phyloP scores from a whole-genome alignment of 2,113 vertebrate genomes.

The Spea multiplicata region DNA sequence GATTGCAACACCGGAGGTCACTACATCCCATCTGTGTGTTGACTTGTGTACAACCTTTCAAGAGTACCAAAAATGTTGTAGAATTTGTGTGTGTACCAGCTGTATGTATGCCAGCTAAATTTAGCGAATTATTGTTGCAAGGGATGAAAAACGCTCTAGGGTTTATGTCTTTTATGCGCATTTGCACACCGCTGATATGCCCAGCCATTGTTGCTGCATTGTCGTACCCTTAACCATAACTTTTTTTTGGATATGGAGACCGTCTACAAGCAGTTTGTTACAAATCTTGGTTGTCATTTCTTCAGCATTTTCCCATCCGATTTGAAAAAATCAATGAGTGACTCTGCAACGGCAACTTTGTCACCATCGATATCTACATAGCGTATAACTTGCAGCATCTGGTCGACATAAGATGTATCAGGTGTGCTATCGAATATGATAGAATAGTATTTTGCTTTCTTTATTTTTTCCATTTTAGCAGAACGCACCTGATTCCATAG shows the following conservation, averaged over 20 bases:
- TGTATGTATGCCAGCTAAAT: background rate
- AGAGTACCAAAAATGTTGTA: background rate
- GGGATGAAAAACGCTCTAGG: background rate
- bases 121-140: background rate
- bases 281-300: background rate
- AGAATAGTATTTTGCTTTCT: conserved; percentile 2
- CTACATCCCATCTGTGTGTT: background rate
- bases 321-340: conserved; percentile 6
- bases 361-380: background rate
- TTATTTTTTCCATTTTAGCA: background rate
- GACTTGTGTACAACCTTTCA: conserved; percentile 1
- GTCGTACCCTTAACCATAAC: conserved; percentile 1
- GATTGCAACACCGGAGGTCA: background rate
- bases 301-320: conserved; percentile 6
- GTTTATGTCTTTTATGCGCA: conserved; percentile 1
- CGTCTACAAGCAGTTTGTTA: conserved; percentile 9
- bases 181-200: background rate
- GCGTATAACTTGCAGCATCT: background rate
- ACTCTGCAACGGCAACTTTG: background rate
- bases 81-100: background rate
- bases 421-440: conserved; percentile 3
- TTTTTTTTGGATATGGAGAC: background rate
- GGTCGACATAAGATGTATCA: background rate
- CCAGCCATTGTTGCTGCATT: conserved; percentile 7
- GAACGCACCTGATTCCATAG: background rate